These are phyloP conservation scores for Agrypnus murinus DNA, from an alignment of 2,888 invertebrate species.

Conservation along the genomic window DNA sequence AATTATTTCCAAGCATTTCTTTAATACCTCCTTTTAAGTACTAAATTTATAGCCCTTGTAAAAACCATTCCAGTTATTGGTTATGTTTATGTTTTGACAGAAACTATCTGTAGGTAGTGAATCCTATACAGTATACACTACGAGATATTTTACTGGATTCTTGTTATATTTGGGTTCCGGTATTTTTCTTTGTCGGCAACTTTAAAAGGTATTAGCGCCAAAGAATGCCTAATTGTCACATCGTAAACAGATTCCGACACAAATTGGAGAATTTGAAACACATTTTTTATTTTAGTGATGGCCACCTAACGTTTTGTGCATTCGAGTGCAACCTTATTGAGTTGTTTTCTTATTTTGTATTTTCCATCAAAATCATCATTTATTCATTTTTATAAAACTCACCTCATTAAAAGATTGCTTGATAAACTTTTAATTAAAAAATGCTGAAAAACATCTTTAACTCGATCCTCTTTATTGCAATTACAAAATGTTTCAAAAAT, in stretches of 20 bases:
- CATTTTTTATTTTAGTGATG: slow-evolving; percentile 47
- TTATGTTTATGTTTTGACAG: slow-evolving; percentile 49
- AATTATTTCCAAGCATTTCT: not conserved
- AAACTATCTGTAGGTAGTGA: not conserved
- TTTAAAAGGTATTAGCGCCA: slow-evolving; percentile 53
- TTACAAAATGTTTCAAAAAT: no score
- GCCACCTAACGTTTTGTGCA: slow-evolving; percentile 40
- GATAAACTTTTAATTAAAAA: no score
- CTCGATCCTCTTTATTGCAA: no score
- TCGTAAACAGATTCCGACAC: slow-evolving; percentile 57
- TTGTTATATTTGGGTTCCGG: slow-evolving; percentile 49
- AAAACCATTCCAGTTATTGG: slow-evolving; percentile 38
- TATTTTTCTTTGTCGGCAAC: slow-evolving; percentile 53
- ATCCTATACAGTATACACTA: no score
- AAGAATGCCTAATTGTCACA: slow-evolving; percentile 59
- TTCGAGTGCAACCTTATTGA: slow-evolving; percentile 32
- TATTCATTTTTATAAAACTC: no score
- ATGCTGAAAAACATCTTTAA: no score
- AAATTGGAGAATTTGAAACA: slow-evolving; percentile 56
- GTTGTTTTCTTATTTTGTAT: slow-evolving; percentile 2
- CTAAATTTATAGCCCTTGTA: slow-evolving; percentile 33
- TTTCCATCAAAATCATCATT: slow-evolving; percentile 25
- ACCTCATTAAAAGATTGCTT: no score
- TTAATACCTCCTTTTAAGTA: not conserved
- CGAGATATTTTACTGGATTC: slow-evolving; percentile 49